Conservation (phyloP, 1,140 invertebrate species). For the Agrilus planipennis region DNA sequence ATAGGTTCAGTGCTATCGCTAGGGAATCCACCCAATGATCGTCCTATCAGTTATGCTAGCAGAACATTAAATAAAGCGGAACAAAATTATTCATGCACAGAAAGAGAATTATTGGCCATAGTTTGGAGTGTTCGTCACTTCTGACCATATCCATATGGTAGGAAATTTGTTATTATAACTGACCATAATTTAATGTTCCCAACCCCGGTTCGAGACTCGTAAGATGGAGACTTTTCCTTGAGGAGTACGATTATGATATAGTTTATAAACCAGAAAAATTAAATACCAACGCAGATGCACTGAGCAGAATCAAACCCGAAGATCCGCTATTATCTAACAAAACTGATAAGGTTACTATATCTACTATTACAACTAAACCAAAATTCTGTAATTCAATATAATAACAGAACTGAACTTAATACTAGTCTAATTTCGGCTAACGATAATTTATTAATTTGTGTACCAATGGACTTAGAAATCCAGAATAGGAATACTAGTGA, state of each 20-base stretch:
- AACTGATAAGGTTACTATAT: not conserved
- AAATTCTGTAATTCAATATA: not conserved
- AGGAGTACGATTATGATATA: constrained; percentile 6
- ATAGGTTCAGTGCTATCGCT: constrained; percentile 12
- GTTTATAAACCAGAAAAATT: constrained; percentile 30
- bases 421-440: not conserved
- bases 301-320: constrained; percentile 8
- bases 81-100: constrained; percentile 17
- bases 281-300: constrained; percentile 30
- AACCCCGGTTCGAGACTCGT: not conserved
- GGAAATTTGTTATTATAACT: not conserved
- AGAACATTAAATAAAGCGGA: constrained; percentile 10
- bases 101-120: constrained; percentile 43
- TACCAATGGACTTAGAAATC: too few species aligned
- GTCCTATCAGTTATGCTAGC: constrained; percentile 10
- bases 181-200: constrained; percentile 3
- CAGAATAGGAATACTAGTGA: too few species aligned
- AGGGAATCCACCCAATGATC: not conserved
- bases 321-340: not conserved
- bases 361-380: not conserved
- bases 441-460: not conserved
- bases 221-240: constrained; percentile 15
- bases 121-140: constrained; percentile 33
- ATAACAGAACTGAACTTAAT: not conserved
- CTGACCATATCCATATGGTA: not conserved